Base-by-base conservation (phyloP, 2,797 vertebrate genomes). In the Gymnothorax javanicus region DNA sequence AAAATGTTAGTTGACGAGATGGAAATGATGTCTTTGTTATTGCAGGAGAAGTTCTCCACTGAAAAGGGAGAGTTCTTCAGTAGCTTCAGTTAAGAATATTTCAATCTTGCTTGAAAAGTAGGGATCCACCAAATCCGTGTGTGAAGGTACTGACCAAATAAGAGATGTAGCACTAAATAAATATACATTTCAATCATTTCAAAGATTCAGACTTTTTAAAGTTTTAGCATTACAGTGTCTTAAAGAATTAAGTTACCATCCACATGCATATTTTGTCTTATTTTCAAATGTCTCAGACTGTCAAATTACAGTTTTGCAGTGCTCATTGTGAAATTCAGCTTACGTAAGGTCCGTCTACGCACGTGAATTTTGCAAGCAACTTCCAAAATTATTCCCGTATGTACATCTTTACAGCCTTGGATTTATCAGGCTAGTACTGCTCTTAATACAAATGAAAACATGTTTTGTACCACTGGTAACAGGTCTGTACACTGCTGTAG, bases 1-100 rank as follows among this genome's bases (percentile, higher is more conserved):
- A 69, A 23, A 57, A 87, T 9, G 64, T 64, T 60, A 83, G 59
- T 60, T 15, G 12, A 82, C 71, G 23, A n/a, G 15, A 82, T 13
- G 67, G 50, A 60, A 83, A 56, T 86, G 13, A 17, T 4, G 43
- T 81, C 75, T 52, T 81, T n/a, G 77, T 56, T 81, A 11, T 81
- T 77, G 7, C 25, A 11, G 25, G 77, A n/a, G 11, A 7, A 7
- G 17, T 77, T 52, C 13, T 33, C 71, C 13, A 75, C 20, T 23
- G 50, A n/a, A 52, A 11, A 43, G 77, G 17, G 7, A 56, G 52
- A 23, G 17, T 81, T 81, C 52, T 56, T 77, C 52, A 50, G 6
- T 56, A 54, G 11, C 77, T 54, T 54, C 13, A 17, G 33, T 73
- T 12, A 15, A 17, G 33, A 52, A 77, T 50, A 77, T 77, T 33